Percentiles rank a stretch among this genome's conserved stretches.
Conservation (phyloP, 2,797 vertebrate genomes). For the Myoxocephalus aenaeus region DNA sequence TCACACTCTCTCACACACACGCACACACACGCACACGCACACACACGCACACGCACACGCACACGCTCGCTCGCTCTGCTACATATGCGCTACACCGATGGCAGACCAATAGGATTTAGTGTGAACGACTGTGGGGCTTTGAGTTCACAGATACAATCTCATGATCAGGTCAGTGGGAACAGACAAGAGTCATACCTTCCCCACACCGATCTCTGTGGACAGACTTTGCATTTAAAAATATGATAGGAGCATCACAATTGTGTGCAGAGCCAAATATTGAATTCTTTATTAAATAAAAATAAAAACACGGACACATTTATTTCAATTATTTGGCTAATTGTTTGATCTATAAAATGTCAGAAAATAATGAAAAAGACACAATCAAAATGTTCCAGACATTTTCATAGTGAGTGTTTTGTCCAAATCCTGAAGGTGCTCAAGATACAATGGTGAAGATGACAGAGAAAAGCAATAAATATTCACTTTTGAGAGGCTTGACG, state of each 20-base stretch:
- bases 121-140: slow-evolving; percentile 5
- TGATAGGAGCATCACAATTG: not conserved
- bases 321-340: not conserved
- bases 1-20: slow-evolving; percentile 32
- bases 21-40: slow-evolving; percentile 27
- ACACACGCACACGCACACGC: slow-evolving; percentile 30
- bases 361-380: not conserved
- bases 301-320: not conserved
- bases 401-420: not conserved
- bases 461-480: not conserved
- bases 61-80: slow-evolving; percentile 44
- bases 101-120: slow-evolving; percentile 40
- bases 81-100: slow-evolving; percentile 19
- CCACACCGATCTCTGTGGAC: not conserved
- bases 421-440: not conserved
- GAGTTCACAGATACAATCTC: slow-evolving; percentile 38
- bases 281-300: not conserved
- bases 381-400: no score
- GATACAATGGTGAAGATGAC: not conserved
- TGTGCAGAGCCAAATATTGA: not conserved
- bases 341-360: not conserved
- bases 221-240: not conserved
- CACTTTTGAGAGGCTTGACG: not conserved
- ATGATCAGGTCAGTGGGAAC: slow-evolving; percentile 22
- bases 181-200: not conserved